A percentile compares a stretch with the other conserved stretches of the same genome.
These are phyloP conservation scores for Diorhabda elongata DNA, from an alignment of 1,140 invertebrate species.

Conservation along the genomic window DNA sequence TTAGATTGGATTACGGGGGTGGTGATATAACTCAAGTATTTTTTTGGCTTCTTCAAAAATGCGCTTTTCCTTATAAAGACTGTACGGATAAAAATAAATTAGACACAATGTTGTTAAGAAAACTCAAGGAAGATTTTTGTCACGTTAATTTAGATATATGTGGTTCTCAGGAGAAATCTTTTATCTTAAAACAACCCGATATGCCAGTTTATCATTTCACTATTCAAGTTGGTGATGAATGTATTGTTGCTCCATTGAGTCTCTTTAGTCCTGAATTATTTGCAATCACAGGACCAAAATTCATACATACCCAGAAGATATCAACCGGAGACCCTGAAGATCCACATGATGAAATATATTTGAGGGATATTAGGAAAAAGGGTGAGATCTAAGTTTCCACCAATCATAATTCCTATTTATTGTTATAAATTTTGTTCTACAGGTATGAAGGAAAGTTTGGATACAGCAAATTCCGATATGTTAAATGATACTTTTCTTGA, in stretches of 20 bases:
- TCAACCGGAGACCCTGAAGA: conserved; percentile 84
- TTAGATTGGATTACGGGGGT: conserved; percentile 80
- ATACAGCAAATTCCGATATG: conserved; percentile 46
- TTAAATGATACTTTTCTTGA: conserved; percentile 43
- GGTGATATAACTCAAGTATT: conserved; percentile 84
- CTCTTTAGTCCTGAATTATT: conserved; percentile 87
- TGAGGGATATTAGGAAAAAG: conserved; percentile 79
- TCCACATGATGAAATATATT: conserved; percentile 88
- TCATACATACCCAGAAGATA: conserved; percentile 67
- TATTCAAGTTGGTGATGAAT: conserved; percentile 85
- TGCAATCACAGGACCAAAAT: conserved; percentile 73
- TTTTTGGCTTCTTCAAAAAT: conserved; percentile 81
- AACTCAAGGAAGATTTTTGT: conserved; percentile 86
- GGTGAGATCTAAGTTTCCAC: conserved; percentile 13
- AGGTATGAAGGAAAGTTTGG: conserved; percentile 62
- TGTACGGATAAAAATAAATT: conserved; percentile 67
- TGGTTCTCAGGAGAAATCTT: conserved; percentile 76
- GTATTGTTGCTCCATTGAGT: conserved; percentile 83
- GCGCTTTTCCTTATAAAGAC: conserved; percentile 81
- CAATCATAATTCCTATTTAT: background rate
- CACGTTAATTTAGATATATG: conserved; percentile 87
- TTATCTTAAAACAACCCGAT: conserved; percentile 70
- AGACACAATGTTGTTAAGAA: conserved; percentile 72
- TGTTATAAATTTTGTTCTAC: conserved; percentile 43
- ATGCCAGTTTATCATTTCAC: conserved; percentile 71